Base-by-base conservation (phyloP, 2,113 vertebrate species). In the Oceanodroma tethys region DNA sequence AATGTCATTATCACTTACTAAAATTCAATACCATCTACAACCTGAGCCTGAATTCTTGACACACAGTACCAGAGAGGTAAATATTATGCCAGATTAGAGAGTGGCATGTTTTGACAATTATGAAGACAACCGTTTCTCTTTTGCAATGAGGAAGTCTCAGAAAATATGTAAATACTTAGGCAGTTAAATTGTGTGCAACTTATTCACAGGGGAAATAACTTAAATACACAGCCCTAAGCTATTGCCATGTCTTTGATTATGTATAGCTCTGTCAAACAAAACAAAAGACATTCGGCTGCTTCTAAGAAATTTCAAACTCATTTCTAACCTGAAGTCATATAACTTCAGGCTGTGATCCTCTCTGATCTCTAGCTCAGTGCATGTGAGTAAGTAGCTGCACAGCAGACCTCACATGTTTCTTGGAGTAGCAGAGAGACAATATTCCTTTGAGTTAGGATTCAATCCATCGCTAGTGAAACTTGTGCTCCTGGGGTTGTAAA, bases 1-100 rank as follows among this genome's bases (percentile, higher is more conserved):
- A 60, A n/a, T 91, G 83, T 89, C 86, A 95, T 97, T 95, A 97
- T 96, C 95, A 95, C 94, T 95, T 95, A 95, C 70, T 94, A 97
- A 97, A 97, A 96, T 85, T 79, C 14, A 78, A 97, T 96, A 96
- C 86, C 53, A 89, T 95, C 94, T 95, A 95, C 86, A 90, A 94
- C 58, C 53, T 91, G 81, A 94, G 88, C 84, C 80, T 85, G 95
- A 96, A 96, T 96, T 95, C 95, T 84, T 97, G 86, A 95, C 76
- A 65, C 75, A 91, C 70, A 73, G 72, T 52, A 81, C 70, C 94
- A 75, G 52, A 96, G 75, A 81, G 70, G 86, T 74, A 95, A 95
- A 95, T 91, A 84, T 67, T 86, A 65, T 79, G 83, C 72, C 91
- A 95, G 91, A 96, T 94, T 91, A 96, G 84, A 92, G 66, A 91